Percentiles rank a stretch among this genome's conserved stretches.
Evolutionary conservation across 2,797 vertebrate genomes (phyloP).

Genomic region (Tachyglossus aculeatus): DNA sequence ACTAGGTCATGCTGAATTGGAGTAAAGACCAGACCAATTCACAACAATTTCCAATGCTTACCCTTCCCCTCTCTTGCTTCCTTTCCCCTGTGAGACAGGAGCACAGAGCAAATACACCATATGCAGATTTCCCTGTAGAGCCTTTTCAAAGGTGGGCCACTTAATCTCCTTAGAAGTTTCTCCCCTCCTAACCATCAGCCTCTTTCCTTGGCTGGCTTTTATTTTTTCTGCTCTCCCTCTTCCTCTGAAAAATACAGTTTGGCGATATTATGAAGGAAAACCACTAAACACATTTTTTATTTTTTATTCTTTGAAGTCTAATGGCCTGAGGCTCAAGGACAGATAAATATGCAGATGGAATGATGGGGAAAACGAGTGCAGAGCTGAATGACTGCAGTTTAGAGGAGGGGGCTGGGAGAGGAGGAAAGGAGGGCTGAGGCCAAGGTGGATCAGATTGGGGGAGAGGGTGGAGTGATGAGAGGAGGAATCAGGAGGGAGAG

Average conservation of each 20-base stretch:
- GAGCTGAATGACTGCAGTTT: neutral
- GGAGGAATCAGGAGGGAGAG: fast-evolving
- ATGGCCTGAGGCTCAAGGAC: neutral
- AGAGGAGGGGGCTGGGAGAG: too few species aligned
- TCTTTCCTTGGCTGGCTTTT: neutral
- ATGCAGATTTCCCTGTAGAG: neutral
- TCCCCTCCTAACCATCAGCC: neutral
- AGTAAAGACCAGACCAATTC: too few species aligned
- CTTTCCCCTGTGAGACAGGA: too few species aligned
- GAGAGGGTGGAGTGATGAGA: neutral
- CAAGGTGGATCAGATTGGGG: neutral
- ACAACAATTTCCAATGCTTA: too few species aligned
- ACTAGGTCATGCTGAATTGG: neutral
- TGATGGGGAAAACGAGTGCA: neutral
- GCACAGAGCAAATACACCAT: too few species aligned
- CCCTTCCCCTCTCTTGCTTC: too few species aligned
- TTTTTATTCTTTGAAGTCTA: constrained; percentile 47
- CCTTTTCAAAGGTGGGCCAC: neutral
- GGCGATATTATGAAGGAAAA: constrained; percentile 41
- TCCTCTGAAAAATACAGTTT: constrained; percentile 47
- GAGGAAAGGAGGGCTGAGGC: neutral
- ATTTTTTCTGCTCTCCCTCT: neutral
- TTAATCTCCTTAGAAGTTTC: neutral
- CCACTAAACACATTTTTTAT: constrained; percentile 47
- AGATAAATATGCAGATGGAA: constrained; percentile 1